A percentile compares a stretch with the other conserved stretches of the same genome.
Conservation (phyloP, 1,140 invertebrate species). For the Periplaneta americana region DNA sequence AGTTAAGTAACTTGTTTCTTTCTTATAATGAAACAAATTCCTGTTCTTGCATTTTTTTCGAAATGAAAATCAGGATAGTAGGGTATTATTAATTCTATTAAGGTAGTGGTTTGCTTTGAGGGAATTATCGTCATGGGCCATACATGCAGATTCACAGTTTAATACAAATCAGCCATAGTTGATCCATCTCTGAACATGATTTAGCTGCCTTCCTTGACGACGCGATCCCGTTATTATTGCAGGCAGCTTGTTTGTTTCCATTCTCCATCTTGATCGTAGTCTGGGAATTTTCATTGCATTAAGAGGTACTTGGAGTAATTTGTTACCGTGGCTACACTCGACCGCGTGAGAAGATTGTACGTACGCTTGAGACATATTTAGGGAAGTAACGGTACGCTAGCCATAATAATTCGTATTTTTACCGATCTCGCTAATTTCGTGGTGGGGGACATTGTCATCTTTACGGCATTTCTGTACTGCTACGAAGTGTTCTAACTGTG, state of each 20-base stretch:
- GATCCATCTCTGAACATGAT: no score
- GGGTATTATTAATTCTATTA: no score
- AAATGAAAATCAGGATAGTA: no score
- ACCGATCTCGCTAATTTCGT: neutral
- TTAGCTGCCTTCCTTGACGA: no score
- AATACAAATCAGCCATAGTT: neutral
- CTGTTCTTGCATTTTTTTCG: no score
- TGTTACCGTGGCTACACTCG: neutral
- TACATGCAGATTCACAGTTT: no score
- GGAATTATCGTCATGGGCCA: no score
- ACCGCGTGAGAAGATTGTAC: neutral
- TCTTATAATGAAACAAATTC: no score
- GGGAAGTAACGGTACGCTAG: neutral
- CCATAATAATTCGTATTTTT: neutral
- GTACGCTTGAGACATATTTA: neutral
- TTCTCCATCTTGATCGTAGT: neutral
- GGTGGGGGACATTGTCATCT: neutral
- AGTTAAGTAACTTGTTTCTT: no score
- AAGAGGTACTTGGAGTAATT: neutral
- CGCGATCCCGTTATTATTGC: neutral
- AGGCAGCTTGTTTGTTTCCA: neutral
- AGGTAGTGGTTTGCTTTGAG: no score
- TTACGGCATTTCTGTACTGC: neutral
- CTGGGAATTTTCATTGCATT: neutral
- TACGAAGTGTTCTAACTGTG: no score